These are phyloP conservation scores for Halcyon badia DNA, from an alignment of 2,797 vertebrate genomes.

Conservation along the genomic window DNA sequence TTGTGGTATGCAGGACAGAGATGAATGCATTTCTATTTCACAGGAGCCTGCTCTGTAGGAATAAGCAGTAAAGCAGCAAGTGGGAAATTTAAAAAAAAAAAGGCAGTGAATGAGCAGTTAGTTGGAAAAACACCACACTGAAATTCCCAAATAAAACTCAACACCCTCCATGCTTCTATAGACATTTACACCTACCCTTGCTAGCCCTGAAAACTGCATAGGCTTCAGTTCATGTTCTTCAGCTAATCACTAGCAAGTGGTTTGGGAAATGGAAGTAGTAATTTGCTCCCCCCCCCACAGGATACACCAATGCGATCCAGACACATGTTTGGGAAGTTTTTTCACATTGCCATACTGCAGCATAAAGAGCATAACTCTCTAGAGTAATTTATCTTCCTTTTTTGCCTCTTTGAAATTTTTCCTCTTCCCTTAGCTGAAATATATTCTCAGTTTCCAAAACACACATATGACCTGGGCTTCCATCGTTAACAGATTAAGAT, in stretches of 20 bases:
- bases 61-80: background rate
- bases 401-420: background rate
- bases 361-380: background rate
- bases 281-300: background rate
- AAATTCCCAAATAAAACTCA: background rate
- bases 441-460: background rate
- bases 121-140: background rate
- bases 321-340: background rate
- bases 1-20: background rate
- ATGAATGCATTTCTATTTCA: background rate
- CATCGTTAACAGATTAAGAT: background rate
- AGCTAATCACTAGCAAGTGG: background rate
- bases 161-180: background rate
- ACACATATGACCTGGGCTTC: background rate
- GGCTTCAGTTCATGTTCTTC: background rate
- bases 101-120: background rate
- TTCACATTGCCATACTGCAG: background rate
- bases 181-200: background rate
- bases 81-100: background rate
- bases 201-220: background rate
- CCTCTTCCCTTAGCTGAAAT: background rate
- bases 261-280: background rate
- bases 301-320: background rate
- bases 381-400: background rate
- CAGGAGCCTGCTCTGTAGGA: background rate